Evolutionary conservation across 2,888 invertebrate genomes (phyloP).

Genomic region (Amphipyra tragopoginis): DNA sequence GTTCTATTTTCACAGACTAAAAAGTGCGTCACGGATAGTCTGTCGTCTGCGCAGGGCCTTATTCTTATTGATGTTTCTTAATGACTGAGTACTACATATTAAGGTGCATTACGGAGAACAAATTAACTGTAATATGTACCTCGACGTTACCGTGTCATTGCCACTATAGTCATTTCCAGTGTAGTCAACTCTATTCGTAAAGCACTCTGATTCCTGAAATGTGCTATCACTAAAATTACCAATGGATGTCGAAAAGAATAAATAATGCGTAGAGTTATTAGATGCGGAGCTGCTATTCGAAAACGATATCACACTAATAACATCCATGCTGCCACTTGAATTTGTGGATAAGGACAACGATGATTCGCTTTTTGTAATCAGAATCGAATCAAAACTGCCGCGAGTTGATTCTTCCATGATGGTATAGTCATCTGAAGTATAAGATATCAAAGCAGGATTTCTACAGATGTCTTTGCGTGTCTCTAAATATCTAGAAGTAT

Average conservation of each 20-base stretch:
- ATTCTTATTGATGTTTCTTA: too few relatives aligned
- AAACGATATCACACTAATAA: slow-evolving; percentile 65
- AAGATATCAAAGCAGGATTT: slow-evolving; percentile 2
- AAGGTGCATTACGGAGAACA: background rate
- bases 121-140: slow-evolving; percentile 38
- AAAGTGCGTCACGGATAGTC: too few relatives aligned
- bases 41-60: too few relatives aligned
- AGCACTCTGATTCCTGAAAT: slow-evolving; percentile 45
- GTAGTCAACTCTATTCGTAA: slow-evolving; percentile 41
- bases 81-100: background rate
- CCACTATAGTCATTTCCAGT: slow-evolving; percentile 29
- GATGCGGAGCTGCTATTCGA: slow-evolving; percentile 51
- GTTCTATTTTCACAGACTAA: too few relatives aligned
- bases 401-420: slow-evolving; percentile 12
- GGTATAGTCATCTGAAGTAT: background rate
- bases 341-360: slow-evolving; percentile 63
- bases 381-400: slow-evolving; percentile 62
- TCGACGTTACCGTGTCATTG: slow-evolving; percentile 23
- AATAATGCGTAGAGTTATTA: slow-evolving; percentile 55
- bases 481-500: slow-evolving; percentile 2
- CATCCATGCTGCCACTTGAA: slow-evolving; percentile 45
- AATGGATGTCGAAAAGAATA: slow-evolving; percentile 44
- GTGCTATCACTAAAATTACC: slow-evolving; percentile 20
- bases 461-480: slow-evolving; percentile 1
- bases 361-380: slow-evolving; percentile 63